Evolutionary conservation across 1,140 invertebrate genomes (phyloP).

Genomic region (Tetragonula clypearis): DNA sequence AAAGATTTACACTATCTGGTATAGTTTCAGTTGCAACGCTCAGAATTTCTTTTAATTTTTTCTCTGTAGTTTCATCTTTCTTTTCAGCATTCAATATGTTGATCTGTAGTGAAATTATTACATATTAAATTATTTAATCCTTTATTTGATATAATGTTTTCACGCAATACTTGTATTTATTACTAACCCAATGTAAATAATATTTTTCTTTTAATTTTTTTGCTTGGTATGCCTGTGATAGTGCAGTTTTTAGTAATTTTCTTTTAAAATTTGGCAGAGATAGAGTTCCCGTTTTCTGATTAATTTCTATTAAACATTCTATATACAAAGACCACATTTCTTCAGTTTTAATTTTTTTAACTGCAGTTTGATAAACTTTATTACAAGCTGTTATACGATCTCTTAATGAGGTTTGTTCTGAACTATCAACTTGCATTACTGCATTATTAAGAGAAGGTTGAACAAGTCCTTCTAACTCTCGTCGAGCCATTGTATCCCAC

Average conservation of each 20-base stretch:
- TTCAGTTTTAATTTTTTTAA: slow-evolving; percentile 82
- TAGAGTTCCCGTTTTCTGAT: slow-evolving; percentile 72
- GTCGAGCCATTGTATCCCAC: slow-evolving; percentile 83
- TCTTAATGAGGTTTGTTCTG: slow-evolving; percentile 67
- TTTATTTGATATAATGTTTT: slow-evolving; percentile 14
- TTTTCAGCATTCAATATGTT: slow-evolving; percentile 73
- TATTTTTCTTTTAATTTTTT: slow-evolving; percentile 81
- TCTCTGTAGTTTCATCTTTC: slow-evolving; percentile 64
- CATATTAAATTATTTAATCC: slow-evolving; percentile 11
- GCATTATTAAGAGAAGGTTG: slow-evolving; percentile 62
- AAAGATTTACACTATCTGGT: slow-evolving; percentile 79
- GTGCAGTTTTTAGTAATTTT: slow-evolving; percentile 80
- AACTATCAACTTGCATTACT: slow-evolving; percentile 58
- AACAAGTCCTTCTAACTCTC: slow-evolving; percentile 78
- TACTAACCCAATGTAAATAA: slow-evolving; percentile 81
- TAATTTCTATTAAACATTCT: slow-evolving; percentile 81
- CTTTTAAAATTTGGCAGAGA: slow-evolving; percentile 79
- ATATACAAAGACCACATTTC: slow-evolving; percentile 83
- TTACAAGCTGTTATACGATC: slow-evolving; percentile 75
- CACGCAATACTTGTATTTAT: neutral
- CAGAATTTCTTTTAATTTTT: slow-evolving; percentile 78
- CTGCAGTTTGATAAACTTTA: slow-evolving; percentile 81
- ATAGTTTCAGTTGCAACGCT: slow-evolving; percentile 77
- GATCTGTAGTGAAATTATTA: slow-evolving; percentile 68
- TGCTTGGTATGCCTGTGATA: slow-evolving; percentile 78